Percentiles rank a stretch among this genome's conserved stretches.
These are phyloP conservation scores for Noctua janthina DNA, from an alignment of 2,888 invertebrate genomes.

Conservation along the genomic window DNA sequence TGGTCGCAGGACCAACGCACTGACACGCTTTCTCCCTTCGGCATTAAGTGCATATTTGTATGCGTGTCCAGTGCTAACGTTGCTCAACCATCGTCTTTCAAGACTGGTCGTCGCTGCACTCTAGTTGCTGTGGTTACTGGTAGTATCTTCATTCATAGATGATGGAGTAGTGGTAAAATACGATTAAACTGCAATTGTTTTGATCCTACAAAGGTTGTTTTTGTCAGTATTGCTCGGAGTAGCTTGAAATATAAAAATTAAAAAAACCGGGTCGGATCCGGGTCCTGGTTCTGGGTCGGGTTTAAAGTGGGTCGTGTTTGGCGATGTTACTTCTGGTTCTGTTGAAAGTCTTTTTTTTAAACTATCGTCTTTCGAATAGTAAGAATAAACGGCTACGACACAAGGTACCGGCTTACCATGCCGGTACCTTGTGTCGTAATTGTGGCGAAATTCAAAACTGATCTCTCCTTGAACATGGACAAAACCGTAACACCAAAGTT, in stretches of 20 bases:
- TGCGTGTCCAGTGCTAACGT: slow-evolving; percentile 63
- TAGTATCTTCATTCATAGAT: slow-evolving; percentile 19
- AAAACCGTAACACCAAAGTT: not conserved
- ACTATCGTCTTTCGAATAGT: not conserved
- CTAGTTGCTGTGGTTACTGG: slow-evolving; percentile 17
- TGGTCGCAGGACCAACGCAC: slow-evolving; percentile 55
- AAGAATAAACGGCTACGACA: not conserved
- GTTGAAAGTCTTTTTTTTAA: not conserved
- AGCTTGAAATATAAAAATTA: not conserved
- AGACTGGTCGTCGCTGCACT: slow-evolving; percentile 40
- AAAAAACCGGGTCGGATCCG: too few species aligned
- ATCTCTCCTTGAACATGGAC: not conserved
- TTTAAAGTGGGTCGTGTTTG: not conserved
- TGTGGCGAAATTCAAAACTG: not conserved
- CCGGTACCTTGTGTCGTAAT: not conserved
- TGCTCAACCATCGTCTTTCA: slow-evolving; percentile 60
- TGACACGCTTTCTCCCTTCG: slow-evolving; percentile 74
- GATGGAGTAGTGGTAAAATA: not conserved
- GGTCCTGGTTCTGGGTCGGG: too few species aligned
- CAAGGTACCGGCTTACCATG: not conserved
- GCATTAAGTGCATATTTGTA: slow-evolving; percentile 65
- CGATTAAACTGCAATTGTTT: not conserved
- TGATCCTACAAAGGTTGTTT: not conserved
- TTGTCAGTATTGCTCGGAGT: too few species aligned
- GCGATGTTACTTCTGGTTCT: not conserved